Base-by-base conservation (phyloP, 2,113 vertebrate species). In the Embiotoca jacksoni region DNA sequence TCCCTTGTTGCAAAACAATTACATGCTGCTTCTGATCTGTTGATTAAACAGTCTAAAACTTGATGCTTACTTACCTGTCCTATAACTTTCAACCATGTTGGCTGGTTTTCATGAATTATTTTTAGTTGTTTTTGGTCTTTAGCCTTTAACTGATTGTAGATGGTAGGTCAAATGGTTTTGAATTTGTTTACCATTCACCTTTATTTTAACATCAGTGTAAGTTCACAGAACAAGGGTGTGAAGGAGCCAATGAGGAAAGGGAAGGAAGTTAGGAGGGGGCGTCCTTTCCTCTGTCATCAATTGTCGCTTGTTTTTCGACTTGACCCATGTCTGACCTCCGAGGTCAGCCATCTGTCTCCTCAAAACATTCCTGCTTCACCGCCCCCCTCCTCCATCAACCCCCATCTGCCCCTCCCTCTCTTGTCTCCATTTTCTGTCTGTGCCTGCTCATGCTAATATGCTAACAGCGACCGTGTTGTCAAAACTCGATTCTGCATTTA, bases 261-360 rank as follows among this genome's bases (percentile, higher is more conserved):
- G 83, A 69, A 80, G 75, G 84, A 69, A 78, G 71, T 63, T 30
- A n/a, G 67, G 68, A 39, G 67, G 69, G 68, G 57, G 64, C 1
- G 53, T 72, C 72, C 68, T 78, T 67, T 62, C 73, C 63, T 50
- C 8, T 6, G 23, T 68, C 49, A 64, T 66, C 6, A 11, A 67
- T 53, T 47, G 49, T 65, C 52, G 23, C 87, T 89, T 88, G 79
- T 83, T 88, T 88, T 85, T 79, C 16, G 35, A 83, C 85, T 82
- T 89, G 88, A 89, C 79, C 86, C 59, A 8, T 0, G 58, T 15
- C 10, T 14, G 36, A 79, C 71, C 80, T 73, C 35, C 0, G 52
- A 63, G 78, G 84, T 73, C 67, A 10, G 39, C 90, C 89, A 91
- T 91, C 91, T 92, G 90, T 59, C 89, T 88, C 76, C 80, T 86